Evolutionary conservation across 1,140 invertebrate species (phyloP), one percentile per base, ranked within the genome.

Genomic region (Mamestra configurata): DNA sequence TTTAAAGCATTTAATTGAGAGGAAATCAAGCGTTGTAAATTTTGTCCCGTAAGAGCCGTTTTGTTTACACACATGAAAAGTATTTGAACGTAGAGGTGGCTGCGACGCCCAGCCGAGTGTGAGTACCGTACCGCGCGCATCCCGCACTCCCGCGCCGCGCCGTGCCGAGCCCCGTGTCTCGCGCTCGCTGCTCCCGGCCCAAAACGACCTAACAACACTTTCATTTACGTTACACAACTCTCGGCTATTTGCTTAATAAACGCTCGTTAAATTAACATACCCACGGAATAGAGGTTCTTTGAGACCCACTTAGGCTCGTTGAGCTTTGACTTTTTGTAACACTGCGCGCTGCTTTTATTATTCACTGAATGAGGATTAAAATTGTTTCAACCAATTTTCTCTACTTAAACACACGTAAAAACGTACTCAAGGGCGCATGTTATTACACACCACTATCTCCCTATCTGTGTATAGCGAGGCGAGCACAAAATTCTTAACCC

Each of bases 161-260:
- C n/a, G 40, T 15, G 13, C 43, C 15, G 43, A 13, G 37, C 37
- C 37, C 10, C 15, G 43, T 11, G 43, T 10, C 43, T 1, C 43
- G 43, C n/a, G n/a, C n/a, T n/a, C n/a, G n/a, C n/a, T n/a, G n/a
- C 13, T 10, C 15, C 13, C 13, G 4, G 43, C 43, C 70, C 68
- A 53, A 55, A 79, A 77, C 73, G 78, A 79, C 78, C 81, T 82
- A 79, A 82, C 81, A 79, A 79, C 81, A 82, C 78, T 82, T 82
- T 81, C 80, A 79, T 79, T 82, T 79, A 79, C 79, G 73, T 79
- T 82, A 64, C 77, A 77, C 35, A 82, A 82, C 77, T 82, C 77
- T 79, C 77, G 46, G 78, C 72, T 77, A 77, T 82, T 82, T 82
- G 73, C 78, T 82, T 82, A 79, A 82, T 82, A 82, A 79, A 79